phyloP scores from a whole-genome alignment of 2,113 vertebrate genomes.

The Syrmaticus mikado region DNA sequence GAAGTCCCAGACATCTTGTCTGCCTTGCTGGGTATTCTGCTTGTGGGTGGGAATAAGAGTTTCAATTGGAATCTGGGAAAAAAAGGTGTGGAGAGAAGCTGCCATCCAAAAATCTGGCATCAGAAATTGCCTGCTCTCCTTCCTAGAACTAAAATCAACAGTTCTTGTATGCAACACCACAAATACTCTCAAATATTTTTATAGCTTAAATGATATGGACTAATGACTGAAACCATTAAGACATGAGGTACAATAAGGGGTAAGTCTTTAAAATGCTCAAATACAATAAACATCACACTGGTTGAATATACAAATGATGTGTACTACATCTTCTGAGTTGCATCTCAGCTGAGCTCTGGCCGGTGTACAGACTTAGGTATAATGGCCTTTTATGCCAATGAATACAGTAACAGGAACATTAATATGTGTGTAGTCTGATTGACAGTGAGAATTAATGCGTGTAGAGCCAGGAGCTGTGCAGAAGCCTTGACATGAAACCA shows the following conservation, averaged over 20 bases:
- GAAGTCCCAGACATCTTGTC: background rate
- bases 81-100: background rate
- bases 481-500: fast-evolving
- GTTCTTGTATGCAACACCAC: background rate
- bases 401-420: fast-evolving
- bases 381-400: background rate
- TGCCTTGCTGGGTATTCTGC: background rate
- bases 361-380: background rate
- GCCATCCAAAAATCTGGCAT: background rate
- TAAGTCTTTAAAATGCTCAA: background rate
- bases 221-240: background rate
- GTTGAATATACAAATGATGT: background rate
- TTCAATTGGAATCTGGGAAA: background rate
- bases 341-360: background rate
- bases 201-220: background rate
- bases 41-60: background rate
- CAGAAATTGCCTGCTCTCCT: fast-evolving
- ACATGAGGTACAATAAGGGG: background rate
- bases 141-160: background rate
- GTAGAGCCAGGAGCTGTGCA: background rate
- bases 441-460: background rate
- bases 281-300: background rate
- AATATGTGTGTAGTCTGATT: background rate
- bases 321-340: no score
- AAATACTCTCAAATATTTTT: background rate